These are phyloP conservation scores for Caenorhabditis zanzibari DNA, from an alignment of 2,888 invertebrate species.

Conservation along the genomic window DNA sequence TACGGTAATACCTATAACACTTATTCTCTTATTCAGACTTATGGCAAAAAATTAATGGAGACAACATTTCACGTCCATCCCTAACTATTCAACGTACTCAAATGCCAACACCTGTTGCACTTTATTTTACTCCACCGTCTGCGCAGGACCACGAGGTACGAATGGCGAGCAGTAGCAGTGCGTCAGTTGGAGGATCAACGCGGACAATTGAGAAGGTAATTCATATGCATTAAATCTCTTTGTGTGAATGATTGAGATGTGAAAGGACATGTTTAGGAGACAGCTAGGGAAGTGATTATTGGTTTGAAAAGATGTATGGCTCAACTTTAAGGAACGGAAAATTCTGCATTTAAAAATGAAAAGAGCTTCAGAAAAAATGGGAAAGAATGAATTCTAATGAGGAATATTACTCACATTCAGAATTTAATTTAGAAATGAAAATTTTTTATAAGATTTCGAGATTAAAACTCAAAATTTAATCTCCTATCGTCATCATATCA, in stretches of 20 bases:
- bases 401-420: too few species aligned
- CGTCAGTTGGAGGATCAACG: constrained; percentile 5
- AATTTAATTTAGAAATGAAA: too few species aligned
- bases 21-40: constrained; percentile 21
- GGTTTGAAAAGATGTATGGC: not conserved
- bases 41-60: constrained; percentile 38
- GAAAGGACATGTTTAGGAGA: not conserved
- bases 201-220: constrained; percentile 47
- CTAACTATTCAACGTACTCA: not conserved
- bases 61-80: not conserved
- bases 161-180: constrained; percentile 14
- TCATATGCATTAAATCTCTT: not conserved
- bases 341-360: too few species aligned
- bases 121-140: not conserved
- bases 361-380: not conserved
- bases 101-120: not conserved
- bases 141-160: constrained; percentile 1
- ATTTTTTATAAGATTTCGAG: not conserved
- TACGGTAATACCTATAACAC: not conserved
- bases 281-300: too few species aligned
- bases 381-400: too few species aligned
- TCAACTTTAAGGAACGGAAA: not conserved
- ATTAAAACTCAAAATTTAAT: constrained; percentile 2
- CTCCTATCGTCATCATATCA: not conserved
- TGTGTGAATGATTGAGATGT: constrained; percentile 2